phyloP scores from a whole-genome alignment of 2,888 invertebrate species.

The Melieria crassipennis region DNA sequence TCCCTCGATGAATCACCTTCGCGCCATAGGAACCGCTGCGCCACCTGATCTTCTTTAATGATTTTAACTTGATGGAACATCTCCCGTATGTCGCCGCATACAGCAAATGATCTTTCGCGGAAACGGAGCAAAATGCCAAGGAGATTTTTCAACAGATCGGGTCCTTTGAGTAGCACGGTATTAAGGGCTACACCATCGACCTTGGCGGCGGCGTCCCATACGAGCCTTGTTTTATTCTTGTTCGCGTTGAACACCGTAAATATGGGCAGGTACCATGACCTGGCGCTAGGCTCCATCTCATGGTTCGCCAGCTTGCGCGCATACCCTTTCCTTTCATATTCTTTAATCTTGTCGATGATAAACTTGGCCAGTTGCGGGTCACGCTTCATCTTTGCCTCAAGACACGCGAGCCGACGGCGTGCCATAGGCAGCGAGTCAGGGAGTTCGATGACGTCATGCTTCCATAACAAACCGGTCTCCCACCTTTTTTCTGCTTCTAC shows the following conservation, averaged over 20 bases:
- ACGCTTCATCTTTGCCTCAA: slow-evolving; percentile 33
- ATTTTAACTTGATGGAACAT: neutral
- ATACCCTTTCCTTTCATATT: slow-evolving; percentile 29
- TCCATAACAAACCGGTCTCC: slow-evolving; percentile 34
- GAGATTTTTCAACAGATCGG: slow-evolving; percentile 45
- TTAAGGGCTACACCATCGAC: slow-evolving; percentile 49
- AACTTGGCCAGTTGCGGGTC: slow-evolving; percentile 22
- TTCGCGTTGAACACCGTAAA: slow-evolving; percentile 49
- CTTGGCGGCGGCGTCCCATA: slow-evolving; percentile 55
- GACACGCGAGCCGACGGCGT: slow-evolving; percentile 20
- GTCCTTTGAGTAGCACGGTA: slow-evolving; percentile 51
- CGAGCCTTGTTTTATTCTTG: slow-evolving; percentile 50
- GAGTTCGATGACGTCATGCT: slow-evolving; percentile 24
- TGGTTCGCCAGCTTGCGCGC: slow-evolving; percentile 17
- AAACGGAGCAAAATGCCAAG: too few species aligned
- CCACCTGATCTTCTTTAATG: too few species aligned
- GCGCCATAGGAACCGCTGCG: slow-evolving; percentile 15
- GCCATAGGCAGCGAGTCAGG: slow-evolving; percentile 38
- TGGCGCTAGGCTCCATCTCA: slow-evolving; percentile 11
- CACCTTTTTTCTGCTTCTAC: slow-evolving; percentile 26
- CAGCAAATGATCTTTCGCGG: too few species aligned
- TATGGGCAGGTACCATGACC: slow-evolving; percentile 50
- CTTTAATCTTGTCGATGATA: slow-evolving; percentile 26
- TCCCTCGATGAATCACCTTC: too few species aligned
- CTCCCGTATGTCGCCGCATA: too few species aligned